Conservation (phyloP, 2,888 invertebrate species). For the Ophion obscuratus region DNA sequence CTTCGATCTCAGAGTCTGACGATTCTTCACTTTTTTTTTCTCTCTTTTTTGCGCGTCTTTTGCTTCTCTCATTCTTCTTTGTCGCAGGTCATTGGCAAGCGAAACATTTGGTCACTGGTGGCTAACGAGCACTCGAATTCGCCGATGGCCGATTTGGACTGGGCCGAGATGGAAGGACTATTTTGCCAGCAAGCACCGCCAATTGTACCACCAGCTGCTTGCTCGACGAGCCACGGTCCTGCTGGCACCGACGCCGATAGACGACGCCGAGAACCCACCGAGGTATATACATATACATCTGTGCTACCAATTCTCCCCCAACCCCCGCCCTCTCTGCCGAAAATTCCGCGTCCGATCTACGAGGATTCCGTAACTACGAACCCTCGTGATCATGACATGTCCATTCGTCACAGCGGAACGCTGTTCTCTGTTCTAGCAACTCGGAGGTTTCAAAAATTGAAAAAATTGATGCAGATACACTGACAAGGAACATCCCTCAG, state of each 20-base stretch:
- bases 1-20: slow-evolving; percentile 13
- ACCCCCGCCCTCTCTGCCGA: background rate
- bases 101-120: slow-evolving; percentile 97
- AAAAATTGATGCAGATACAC: too few species aligned
- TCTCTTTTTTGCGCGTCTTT: background rate
- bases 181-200: slow-evolving; percentile 94
- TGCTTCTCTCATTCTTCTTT: background rate
- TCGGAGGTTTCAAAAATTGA: too few species aligned
- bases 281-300: slow-evolving; percentile 84
- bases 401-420: too few species aligned
- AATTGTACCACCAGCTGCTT: slow-evolving; percentile 82
- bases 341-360: background rate
- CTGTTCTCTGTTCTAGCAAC: too few species aligned
- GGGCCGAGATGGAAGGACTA: slow-evolving; percentile 96
- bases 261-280: slow-evolving; percentile 92
- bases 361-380: background rate
- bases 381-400: too few species aligned
- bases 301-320: background rate
- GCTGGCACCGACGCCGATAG: slow-evolving; percentile 85
- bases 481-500: too few species aligned
- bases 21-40: slow-evolving; percentile 24
- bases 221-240: slow-evolving; percentile 85
- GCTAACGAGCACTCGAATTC: slow-evolving; percentile 93
- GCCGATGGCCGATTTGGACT: slow-evolving; percentile 94
- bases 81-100: slow-evolving; percentile 92